Base-by-base conservation (phyloP, 2,113 vertebrate species). In the Nycticebus coucang region DNA sequence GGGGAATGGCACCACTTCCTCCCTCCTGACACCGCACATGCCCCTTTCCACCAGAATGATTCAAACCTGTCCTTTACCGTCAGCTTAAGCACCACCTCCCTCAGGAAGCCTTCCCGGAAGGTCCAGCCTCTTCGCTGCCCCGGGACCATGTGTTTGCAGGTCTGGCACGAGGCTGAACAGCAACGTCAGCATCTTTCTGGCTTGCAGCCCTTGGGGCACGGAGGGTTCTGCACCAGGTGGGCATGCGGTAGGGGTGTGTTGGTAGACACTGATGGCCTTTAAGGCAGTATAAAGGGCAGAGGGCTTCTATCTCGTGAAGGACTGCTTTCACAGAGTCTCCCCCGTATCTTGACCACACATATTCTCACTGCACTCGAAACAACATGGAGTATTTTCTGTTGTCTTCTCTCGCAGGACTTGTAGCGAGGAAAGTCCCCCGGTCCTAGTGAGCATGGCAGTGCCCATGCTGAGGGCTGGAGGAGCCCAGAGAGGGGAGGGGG, bases 401-500 rank as follows among this genome's bases (percentile, higher is more conserved):
- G 45, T 75, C 53, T 75, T 80, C 26, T 85, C 60, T 81, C 19
- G 4, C 5, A 21, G 60, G 33, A 64, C 37, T 60, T 7, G 74
- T 3, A 85, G 41, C 17, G 7, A 41, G 33, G 79, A 35, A 50
- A 1, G 22, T 59, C 22, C 30, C 26, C 4, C 26, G 18, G 60
- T 66, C 30, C 50, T 7, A 10, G 15, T 11, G 64, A 69, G 5
- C 0, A 4, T 55, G 22, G 14, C 7, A 55, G 2, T 33, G 22
- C 13, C 15, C 1, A 4, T 1, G 1, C 33, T 30, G 75, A 53
- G 14, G 26, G 22, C 24, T 0, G 0, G 18, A 69, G 41, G 21
- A 64, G 33, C 37, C 6, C 14, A 81, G 33, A 35, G 37, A 33
- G 19, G n/a, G 15, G 30, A 41, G 53, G 35, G 22, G 45, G 22